Evolutionary conservation across 2,888 invertebrate genomes (phyloP).

Genomic region (Dolichopus griseipennis): DNA sequence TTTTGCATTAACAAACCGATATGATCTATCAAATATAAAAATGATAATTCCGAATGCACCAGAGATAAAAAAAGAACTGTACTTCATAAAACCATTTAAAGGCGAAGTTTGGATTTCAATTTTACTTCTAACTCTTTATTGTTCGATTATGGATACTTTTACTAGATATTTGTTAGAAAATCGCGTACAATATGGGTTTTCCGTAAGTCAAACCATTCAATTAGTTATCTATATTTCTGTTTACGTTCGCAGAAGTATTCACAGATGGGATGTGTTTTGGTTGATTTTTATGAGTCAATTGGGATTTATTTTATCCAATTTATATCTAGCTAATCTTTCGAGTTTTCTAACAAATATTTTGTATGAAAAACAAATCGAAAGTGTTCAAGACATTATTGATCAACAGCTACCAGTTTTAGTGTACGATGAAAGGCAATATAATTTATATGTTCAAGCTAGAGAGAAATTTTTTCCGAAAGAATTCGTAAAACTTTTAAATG

Average conservation of each 20-base stretch:
- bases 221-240: neutral
- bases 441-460: neutral
- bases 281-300: neutral
- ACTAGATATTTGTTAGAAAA: neutral
- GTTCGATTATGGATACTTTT: neutral
- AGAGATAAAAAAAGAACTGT: neutral
- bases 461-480: neutral
- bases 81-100: neutral
- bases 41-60: neutral
- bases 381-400: neutral
- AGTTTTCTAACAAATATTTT: conserved; percentile 2
- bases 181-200: neutral
- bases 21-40: neutral
- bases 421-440: neutral
- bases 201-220: neutral
- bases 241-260: neutral
- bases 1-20: neutral
- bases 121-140: neutral
- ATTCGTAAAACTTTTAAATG: neutral
- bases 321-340: conserved; percentile 8
- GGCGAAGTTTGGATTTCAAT: neutral
- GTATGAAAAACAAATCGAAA: conserved; percentile 9
- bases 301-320: conserved; percentile 8
- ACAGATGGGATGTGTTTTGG: neutral
- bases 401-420: neutral